Base-by-base conservation (phyloP, 2,797 vertebrate species). In the Mallotus villosus region DNA sequence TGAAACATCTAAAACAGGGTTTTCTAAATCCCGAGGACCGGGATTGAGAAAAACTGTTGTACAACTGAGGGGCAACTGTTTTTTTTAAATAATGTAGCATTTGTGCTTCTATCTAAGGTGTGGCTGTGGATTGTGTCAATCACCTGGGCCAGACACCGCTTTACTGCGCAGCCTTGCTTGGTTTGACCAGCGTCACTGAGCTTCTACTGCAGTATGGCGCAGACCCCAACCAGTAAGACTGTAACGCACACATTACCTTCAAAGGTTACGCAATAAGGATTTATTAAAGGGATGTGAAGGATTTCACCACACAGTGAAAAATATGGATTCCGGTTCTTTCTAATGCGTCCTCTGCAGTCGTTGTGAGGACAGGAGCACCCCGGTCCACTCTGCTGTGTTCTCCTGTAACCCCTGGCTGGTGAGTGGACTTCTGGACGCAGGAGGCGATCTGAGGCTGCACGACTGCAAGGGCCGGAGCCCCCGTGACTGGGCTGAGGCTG, bases 331-430 rank as follows among this genome's bases (percentile, higher is more conserved):
- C 57, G 5, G 59, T 3, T 61, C 67, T 8, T 58, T 16, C 66
- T 3, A 46, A 46, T 12, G 41, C 2, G 41, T 46, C 41, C 57
- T 6, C 21, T 71, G 0, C 71, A 97, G 96, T 73, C 95, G 94
- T 74, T 95, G 94, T 86, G 88, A 88, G 0, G 94, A 96, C 34
- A 86, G 90, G 46, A 96, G 95, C 81, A 96, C 95, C 2, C 95
- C 95, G 0, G 92, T 97, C 16, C 95, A 97, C 0, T 95, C 95
- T 3, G 95, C 94, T 0, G 94, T 94, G 0, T 95, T 95, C 77
- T 96, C 95, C 2, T 93, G 93, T 57, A 93, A 90, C 53, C 91
- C 91, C 25, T 84, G 91, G 81, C 85, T 96, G 76, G 91, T 97
- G 63, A 93, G 94, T 74, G 88, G 79, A 64, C 75, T 96, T 5